phyloP scores from a whole-genome alignment of 2,113 vertebrate species.

The Leptobrachium leishanense region DNA sequence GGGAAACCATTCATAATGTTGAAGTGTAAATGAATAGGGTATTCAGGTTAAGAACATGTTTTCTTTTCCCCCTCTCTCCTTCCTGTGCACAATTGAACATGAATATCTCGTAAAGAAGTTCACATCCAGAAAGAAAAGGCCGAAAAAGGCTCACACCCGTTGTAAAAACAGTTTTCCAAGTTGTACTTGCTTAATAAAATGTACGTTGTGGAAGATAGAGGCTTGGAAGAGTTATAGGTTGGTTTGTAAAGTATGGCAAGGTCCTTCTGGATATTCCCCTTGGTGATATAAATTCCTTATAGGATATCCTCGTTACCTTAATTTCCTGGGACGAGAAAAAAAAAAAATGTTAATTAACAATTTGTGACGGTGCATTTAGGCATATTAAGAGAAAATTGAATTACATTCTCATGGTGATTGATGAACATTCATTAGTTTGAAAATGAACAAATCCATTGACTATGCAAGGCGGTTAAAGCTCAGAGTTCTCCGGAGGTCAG shows the following conservation, averaged over 20 bases:
- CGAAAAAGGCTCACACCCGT: slow-evolving; percentile 63
- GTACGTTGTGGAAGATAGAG: slow-evolving; percentile 59
- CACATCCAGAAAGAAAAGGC: slow-evolving; percentile 52
- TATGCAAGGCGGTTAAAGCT: slow-evolving; percentile 10
- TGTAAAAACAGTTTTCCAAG: slow-evolving; percentile 55
- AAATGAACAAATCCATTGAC: slow-evolving; percentile 25
- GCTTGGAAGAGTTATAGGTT: neutral
- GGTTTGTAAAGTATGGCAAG: neutral
- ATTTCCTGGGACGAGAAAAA: slow-evolving; percentile 63
- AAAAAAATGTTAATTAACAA: slow-evolving; percentile 57
- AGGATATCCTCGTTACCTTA: slow-evolving; percentile 56
- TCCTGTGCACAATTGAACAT: slow-evolving; percentile 66
- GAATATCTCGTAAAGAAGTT: slow-evolving; percentile 65
- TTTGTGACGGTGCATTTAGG: slow-evolving; percentile 43
- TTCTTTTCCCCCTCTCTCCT: slow-evolving; percentile 39
- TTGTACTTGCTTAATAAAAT: slow-evolving; percentile 55
- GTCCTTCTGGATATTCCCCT: slow-evolving; percentile 48
- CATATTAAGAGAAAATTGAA: slow-evolving; percentile 25
- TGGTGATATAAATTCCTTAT: slow-evolving; percentile 54
- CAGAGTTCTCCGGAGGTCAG: slow-evolving; percentile 26
- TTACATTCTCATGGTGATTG: slow-evolving; percentile 14
- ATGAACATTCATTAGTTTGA: slow-evolving; percentile 34
- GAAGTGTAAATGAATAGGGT: slow-evolving; percentile 73
- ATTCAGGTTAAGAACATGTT: slow-evolving; percentile 57
- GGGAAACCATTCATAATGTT: slow-evolving; percentile 82